phyloP scores from a whole-genome alignment of 1,140 invertebrate genomes.

The Onthophagus taurus region DNA sequence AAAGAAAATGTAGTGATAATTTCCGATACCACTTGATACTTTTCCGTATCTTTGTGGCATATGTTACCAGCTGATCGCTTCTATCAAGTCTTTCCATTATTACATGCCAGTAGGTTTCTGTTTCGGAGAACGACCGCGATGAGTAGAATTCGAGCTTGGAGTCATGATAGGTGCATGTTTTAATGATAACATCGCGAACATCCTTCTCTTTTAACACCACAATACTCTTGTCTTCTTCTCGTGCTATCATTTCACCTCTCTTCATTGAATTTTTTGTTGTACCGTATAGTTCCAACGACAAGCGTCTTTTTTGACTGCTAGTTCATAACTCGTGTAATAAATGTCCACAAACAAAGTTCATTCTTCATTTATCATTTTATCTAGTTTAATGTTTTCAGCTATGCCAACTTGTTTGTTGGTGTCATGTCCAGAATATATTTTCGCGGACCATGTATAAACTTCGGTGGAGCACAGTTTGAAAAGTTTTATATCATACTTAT shows the following conservation, averaged over 20 bases:
- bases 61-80: no score
- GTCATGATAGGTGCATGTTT: no score
- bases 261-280: slow-evolving; percentile 21
- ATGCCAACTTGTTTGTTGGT: slow-evolving; percentile 26
- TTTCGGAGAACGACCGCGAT: neutral
- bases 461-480: slow-evolving; percentile 7
- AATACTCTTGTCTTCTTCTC: slow-evolving; percentile 23
- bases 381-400: slow-evolving; percentile 16
- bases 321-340: no score
- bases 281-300: slow-evolving; percentile 21
- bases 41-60: no score
- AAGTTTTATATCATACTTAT: slow-evolving; percentile 24
- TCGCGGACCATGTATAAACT: slow-evolving; percentile 26
- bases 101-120: slow-evolving; percentile 4
- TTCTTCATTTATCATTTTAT: slow-evolving; percentile 19
- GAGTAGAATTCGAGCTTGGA: slow-evolving; percentile 16
- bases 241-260: slow-evolving; percentile 19
- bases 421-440: slow-evolving; percentile 27
- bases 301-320: slow-evolving; percentile 20
- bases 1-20: no score
- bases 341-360: slow-evolving; percentile 20
- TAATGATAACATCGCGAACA: slow-evolving; percentile 24
- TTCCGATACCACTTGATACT: no score
- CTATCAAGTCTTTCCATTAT: neutral
- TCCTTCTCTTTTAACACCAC: slow-evolving; percentile 27